These are phyloP conservation scores for Lissonota sp. DNA, from an alignment of 2,888 invertebrate species.

Conservation along the genomic window DNA sequence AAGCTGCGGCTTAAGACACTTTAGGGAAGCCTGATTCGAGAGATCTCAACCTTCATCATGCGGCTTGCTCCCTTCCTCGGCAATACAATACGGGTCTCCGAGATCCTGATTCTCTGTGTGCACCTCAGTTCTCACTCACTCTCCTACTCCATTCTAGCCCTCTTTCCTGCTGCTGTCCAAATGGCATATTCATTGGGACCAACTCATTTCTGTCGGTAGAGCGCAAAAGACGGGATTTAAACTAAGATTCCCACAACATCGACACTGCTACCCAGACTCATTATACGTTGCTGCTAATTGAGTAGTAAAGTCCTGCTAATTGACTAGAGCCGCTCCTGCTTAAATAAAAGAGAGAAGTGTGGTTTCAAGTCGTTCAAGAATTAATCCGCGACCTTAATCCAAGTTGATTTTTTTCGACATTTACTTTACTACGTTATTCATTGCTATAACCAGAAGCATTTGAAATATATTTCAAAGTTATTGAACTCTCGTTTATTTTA, in stretches of 20 bases:
- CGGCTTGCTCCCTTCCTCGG: constrained; percentile 33
- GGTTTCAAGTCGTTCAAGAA: background rate
- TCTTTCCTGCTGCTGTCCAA: constrained; percentile 59
- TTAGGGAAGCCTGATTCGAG: constrained; percentile 60
- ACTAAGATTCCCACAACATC: constrained; percentile 50
- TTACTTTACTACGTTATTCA: background rate
- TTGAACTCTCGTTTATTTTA: no score
- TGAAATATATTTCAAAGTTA: no score
- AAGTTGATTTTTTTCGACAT: constrained; percentile 10
- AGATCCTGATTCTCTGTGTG: constrained; percentile 52
- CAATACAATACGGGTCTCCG: constrained; percentile 24
- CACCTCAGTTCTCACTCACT: constrained; percentile 25
- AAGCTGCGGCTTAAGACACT: constrained; percentile 69
- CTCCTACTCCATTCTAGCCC: constrained; percentile 17
- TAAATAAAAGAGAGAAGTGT: constrained; percentile 28
- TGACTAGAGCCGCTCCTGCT: constrained; percentile 32
- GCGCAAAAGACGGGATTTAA: constrained; percentile 69
- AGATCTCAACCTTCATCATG: constrained; percentile 59
- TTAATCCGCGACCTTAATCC: background rate
- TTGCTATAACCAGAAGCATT: background rate
- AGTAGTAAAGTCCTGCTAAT: constrained; percentile 55
- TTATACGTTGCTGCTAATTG: constrained; percentile 74
- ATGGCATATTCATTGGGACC: constrained; percentile 74
- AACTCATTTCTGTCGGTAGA: constrained; percentile 71
- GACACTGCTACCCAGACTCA: constrained; percentile 63